Conservation (phyloP, 2,888 invertebrate species). For the Petrolisthes manimaculis region DNA sequence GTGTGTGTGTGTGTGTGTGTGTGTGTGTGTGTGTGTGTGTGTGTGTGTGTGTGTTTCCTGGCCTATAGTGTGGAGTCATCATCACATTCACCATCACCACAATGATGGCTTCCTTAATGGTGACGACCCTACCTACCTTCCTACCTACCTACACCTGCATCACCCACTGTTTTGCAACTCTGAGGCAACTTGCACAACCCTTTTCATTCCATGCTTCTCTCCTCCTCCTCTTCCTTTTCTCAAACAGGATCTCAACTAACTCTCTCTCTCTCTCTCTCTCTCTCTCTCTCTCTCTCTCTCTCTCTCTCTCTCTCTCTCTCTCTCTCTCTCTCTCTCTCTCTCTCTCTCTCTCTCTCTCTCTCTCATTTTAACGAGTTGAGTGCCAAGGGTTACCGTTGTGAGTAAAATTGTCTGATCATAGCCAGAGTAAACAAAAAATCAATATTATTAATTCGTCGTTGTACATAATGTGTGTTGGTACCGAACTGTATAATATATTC, state of each 20-base stretch:
- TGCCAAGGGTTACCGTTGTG: neutral
- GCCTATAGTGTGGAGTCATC: neutral
- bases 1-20: conserved; percentile 26
- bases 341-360: neutral
- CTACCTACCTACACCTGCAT: neutral
- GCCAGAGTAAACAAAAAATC: too few species aligned
- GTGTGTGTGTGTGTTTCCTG: neutral
- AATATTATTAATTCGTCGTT: neutral
- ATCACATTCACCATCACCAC: too few species aligned
- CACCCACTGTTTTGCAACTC: neutral
- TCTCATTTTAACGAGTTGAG: neutral
- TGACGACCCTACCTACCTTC: too few species aligned
- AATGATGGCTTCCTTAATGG: too few species aligned
- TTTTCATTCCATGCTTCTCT: too few species aligned
- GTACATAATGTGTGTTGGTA: neutral
- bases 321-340: conserved; percentile 1
- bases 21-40: neutral
- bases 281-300: conserved; percentile 11
- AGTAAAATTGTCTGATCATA: neutral
- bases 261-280: neutral
- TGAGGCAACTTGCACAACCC: too few species aligned
- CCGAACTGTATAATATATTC: neutral
- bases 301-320: conserved; percentile 13
- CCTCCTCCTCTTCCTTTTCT: too few species aligned
- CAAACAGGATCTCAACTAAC: too few species aligned